phyloP scores from a whole-genome alignment of 2,797 vertebrate genomes.

The Centroberyx gerrardi region DNA sequence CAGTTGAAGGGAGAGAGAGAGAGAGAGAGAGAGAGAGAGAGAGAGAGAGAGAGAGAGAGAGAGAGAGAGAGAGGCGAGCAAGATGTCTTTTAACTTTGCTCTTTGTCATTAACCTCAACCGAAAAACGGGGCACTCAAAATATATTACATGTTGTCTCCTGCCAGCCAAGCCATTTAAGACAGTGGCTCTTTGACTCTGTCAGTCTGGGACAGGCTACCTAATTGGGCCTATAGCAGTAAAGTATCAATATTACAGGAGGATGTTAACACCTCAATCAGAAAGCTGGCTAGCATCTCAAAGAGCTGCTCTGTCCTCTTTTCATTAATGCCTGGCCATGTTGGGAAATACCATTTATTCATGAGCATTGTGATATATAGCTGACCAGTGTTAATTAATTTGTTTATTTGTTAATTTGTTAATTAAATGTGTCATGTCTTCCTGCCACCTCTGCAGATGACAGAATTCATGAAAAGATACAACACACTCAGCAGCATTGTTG shows the following conservation, averaged over 20 bases:
- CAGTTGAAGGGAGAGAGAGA: background rate
- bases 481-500: background rate
- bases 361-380: background rate
- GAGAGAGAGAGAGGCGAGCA: background rate
- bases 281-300: conserved; percentile 5
- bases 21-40: background rate
- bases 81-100: conserved; percentile 15
- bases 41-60: background rate
- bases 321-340: conserved; percentile 17
- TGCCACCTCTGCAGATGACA: conserved; percentile 7
- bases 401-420: too few relatives aligned
- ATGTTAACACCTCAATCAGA: conserved; percentile 17
- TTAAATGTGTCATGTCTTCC: background rate
- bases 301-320: background rate
- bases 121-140: conserved; percentile 10
- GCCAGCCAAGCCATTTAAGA: conserved; percentile 34
- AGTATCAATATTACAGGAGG: conserved; percentile 44
- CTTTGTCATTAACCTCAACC: conserved; percentile 31
- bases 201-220: background rate
- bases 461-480: background rate
- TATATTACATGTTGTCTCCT: conserved; percentile 20
- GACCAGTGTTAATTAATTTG: too few relatives aligned
- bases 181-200: background rate
- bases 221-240: conserved; percentile 31
- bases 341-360: background rate